Base-by-base conservation (phyloP, 92 coral and sea anemone species). In the Isaurus tuberculatus region DNA sequence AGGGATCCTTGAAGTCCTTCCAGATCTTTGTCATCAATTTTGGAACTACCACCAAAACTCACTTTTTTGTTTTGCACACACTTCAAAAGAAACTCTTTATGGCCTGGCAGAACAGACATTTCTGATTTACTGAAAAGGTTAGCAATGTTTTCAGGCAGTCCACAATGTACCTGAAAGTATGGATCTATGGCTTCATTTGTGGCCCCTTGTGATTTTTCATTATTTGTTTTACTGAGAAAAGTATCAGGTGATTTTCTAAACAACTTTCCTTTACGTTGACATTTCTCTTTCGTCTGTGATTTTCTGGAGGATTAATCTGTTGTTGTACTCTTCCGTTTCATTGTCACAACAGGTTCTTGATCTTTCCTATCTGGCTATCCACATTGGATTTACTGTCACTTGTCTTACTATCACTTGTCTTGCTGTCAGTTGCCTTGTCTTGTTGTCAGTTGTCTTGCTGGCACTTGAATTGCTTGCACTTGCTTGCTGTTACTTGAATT, bases 141-240 rank as follows among this genome's bases (percentile, higher is more conserved):
- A 40, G 77, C 60, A 43, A 42, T 71, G 60, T 43, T 70, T 40
- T 40, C 32, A 70, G 75, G 55, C 32, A 70, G 75, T 70, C 75
- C 75, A 70, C 29, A 40, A 22, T 70, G 57, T 70, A 70, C 55
- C 36, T 70, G 75, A 37, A 70, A 37, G 75, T 70, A 70, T 70
- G 49, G 53, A 70, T 70, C 75, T 70, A 70, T 70, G 75, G 55
- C 75, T 70, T 70, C 75, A 70, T 70, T 70, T 70, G 75, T 42
- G 75, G 75, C 75, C 75, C 55, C 75, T 70, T 37, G 55, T 70
- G 75, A 34, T 70, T 70, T 70, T 70, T 70, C 75, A 70, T 70
- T 70, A 37, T 70, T 70, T 70, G 75, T 53, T 70, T n/a, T 37
- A 70, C 75, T 70, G 75, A 70, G 75, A 70, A 70, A 70, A 70